These are phyloP conservation scores for Indri indri DNA, from an alignment of 2,113 vertebrate genomes.

Conservation along the genomic window DNA sequence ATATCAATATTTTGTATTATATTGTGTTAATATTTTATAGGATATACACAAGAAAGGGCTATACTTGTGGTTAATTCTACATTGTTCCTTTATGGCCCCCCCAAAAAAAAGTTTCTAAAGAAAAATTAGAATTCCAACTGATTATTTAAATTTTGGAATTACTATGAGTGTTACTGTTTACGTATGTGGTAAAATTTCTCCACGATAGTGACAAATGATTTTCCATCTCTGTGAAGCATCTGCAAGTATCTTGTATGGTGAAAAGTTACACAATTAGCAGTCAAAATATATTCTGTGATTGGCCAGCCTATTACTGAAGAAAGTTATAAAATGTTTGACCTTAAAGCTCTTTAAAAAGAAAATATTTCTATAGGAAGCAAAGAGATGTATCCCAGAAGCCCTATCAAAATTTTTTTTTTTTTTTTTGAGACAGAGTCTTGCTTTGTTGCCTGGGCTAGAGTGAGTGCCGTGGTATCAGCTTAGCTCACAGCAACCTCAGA, in stretches of 20 bases:
- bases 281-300: not conserved
- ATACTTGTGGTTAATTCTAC: not conserved
- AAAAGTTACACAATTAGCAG: conserved; percentile 5
- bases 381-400: not conserved
- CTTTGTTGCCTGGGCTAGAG: too few relatives aligned
- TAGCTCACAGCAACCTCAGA: too few relatives aligned
- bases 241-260: not conserved
- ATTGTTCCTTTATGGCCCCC: not conserved
- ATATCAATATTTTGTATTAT: not conserved
- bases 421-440: too few relatives aligned
- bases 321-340: not conserved
- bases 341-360: not conserved
- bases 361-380: not conserved
- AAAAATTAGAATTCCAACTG: not conserved
- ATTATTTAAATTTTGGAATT: not conserved
- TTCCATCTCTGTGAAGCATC: not conserved
- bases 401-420: not conserved
- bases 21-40: not conserved
- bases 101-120: not conserved
- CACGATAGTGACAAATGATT: not conserved
- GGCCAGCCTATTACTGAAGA: not conserved
- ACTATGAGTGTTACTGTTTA: not conserved
- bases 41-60: not conserved
- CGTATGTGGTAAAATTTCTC: not conserved
- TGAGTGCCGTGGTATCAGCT: too few relatives aligned